These are phyloP conservation scores for Arizona elegans DNA, from an alignment of 2,113 vertebrate genomes.

Conservation along the genomic window DNA sequence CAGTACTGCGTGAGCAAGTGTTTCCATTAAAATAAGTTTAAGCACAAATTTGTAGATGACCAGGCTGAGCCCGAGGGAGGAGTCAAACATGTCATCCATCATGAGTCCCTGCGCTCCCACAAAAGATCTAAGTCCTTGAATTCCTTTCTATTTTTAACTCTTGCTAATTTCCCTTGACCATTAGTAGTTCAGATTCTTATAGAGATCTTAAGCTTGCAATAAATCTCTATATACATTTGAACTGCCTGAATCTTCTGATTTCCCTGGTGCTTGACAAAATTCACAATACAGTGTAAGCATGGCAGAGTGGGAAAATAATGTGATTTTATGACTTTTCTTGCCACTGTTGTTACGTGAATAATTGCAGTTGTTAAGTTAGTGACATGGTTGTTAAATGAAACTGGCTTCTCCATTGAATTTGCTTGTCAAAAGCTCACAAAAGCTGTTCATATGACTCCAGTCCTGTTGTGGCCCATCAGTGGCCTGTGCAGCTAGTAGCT, in stretches of 20 bases:
- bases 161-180: not conserved
- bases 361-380: not conserved
- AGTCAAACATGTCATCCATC: not conserved
- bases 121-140: not conserved
- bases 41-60: not conserved
- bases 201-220: not conserved
- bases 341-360: not conserved
- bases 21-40: not conserved
- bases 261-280: not conserved
- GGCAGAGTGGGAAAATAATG: not conserved
- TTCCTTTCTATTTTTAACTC: not conserved
- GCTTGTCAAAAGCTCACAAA: not conserved
- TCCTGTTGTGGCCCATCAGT: no score
- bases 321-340: not conserved
- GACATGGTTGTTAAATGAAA: not conserved
- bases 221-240: not conserved
- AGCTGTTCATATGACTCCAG: not conserved
- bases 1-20: not conserved
- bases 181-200: not conserved
- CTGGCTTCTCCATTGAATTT: not conserved
- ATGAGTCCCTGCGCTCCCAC: not conserved
- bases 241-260: not conserved
- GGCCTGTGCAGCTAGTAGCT: no score
- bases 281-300: not conserved
- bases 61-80: not conserved